Base-by-base conservation (phyloP, 2,797 vertebrate genomes). In the Acipenser transmontanus region DNA sequence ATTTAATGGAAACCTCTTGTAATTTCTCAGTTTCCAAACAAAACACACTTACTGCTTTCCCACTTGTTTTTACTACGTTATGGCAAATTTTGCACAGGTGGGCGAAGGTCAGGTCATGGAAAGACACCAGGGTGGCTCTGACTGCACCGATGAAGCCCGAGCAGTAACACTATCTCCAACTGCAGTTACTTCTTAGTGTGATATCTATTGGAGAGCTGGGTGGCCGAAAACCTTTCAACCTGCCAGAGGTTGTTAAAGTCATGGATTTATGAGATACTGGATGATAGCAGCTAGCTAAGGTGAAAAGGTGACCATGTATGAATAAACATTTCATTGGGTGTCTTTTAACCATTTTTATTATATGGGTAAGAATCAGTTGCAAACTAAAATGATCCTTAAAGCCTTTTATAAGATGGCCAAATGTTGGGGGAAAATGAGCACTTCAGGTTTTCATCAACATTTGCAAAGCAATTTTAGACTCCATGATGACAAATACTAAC, bases 231-330 rank as follows among this genome's bases (percentile, higher is more conserved):
- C 60, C 52, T 34, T 56, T 70, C 50, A 66, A 65, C 63, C 65
- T 63, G 49, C 65, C 67, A 72, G 66, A 74, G 69, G 74, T 72
- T 69, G 68, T 68, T 69, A 69, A 69, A 63, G 59, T 59, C 68
- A 66, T 68, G 59, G 61, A 76, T 75, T 75, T 75, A 75, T 72
- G 76, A 50, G 72, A 69, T 62, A 66, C 54, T 54, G 62, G 69
- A 68, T 75, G 64, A 49, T 62, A 49, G 49, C 60, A 62, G 54
- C 64, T 66, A 66, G 59, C 59, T 54, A 57, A 49, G 64, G 60
- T 51, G 47, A 50, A 59, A 74, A 64, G 65, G 72, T 68, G 68
- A 69, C 61, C 34, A 62, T 13, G 68, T 57, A 59, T 62, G 63
- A 8, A 13, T 61, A 70, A 61, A 64, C 68, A 70, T 68, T 61